Conservation (phyloP, 2,797 vertebrate species). For the Toxotes lorentzi region DNA sequence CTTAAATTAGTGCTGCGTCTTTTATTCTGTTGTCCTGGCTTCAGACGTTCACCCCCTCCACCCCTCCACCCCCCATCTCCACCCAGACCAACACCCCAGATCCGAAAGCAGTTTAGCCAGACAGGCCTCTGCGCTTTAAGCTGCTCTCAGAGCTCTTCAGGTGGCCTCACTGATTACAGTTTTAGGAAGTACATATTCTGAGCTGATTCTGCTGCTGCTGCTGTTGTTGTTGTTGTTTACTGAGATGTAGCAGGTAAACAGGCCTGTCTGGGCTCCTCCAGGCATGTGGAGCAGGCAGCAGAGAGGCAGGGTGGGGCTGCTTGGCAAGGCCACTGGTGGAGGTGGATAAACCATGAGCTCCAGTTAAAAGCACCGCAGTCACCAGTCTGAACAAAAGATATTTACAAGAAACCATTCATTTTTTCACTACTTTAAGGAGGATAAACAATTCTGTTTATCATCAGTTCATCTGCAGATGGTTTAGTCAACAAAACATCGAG, state of each 20-base stretch:
- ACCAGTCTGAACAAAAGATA: slow-evolving; percentile 36
- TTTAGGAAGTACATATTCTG: not conserved
- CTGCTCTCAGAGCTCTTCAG: not conserved
- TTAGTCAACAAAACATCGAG: too few species aligned
- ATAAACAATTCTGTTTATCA: not conserved
- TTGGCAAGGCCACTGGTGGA: slow-evolving; percentile 56
- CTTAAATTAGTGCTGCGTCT: not conserved
- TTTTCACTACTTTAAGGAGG: not conserved
- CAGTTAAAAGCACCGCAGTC: slow-evolving; percentile 9
- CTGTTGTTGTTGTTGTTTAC: slow-evolving; percentile 12
- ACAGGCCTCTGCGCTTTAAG: slow-evolving; percentile 25
- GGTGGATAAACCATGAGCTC: slow-evolving; percentile 39
- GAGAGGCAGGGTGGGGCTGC: slow-evolving; percentile 77
- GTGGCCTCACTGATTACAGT: fast-evolving
- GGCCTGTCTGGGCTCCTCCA: slow-evolving; percentile 45
- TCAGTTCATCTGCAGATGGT: not conserved
- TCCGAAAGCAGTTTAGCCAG: not conserved
- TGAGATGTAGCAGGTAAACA: slow-evolving; percentile 47
- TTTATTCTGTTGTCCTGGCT: not conserved
- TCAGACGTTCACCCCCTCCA: not conserved
- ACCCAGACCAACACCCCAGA: slow-evolving; percentile 51
- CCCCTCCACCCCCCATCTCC: not conserved
- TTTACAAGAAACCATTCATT: not conserved
- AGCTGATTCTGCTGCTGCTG: not conserved
- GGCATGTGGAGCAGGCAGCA: slow-evolving; percentile 25